Evolutionary conservation across 2,797 vertebrate species (phyloP).

Genomic region (Clangula hyemalis): DNA sequence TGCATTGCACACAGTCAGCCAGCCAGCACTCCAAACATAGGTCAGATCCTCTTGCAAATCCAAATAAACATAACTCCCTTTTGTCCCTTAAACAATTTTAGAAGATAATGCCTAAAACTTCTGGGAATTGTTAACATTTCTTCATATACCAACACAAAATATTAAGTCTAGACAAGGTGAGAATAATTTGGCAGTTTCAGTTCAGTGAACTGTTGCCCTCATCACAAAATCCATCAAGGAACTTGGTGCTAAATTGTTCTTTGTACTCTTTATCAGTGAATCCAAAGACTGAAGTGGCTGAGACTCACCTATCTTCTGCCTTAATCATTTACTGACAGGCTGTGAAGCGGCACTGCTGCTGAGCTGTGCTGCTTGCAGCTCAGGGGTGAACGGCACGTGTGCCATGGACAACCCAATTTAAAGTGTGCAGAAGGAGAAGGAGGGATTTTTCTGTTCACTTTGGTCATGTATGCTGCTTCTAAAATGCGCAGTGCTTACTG

Average conservation of each 20-base stretch:
- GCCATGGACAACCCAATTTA: not conserved
- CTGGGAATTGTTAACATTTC: not conserved
- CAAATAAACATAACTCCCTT: not conserved
- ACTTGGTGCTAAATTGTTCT: not conserved
- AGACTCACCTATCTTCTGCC: not conserved
- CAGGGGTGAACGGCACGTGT: not conserved
- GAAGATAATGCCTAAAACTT: not conserved
- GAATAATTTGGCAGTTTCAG: not conserved
- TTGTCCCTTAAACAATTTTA: not conserved
- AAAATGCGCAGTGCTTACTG: not conserved
- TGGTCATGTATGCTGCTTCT: accelerated
- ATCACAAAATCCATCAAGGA: not conserved
- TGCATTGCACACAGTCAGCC: not conserved
- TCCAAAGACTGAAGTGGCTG: not conserved
- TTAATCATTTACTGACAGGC: not conserved
- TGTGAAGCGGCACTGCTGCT: not conserved
- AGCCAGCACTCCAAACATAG: not conserved
- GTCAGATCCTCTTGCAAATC: not conserved
- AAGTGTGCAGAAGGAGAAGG: not conserved
- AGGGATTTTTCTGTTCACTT: not conserved
- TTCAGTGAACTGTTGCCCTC: not conserved
- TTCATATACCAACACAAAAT: not conserved
- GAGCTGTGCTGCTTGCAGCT: not conserved
- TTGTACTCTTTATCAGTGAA: not conserved
- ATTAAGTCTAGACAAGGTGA: not conserved